Evolutionary conservation across 1,140 invertebrate genomes (phyloP).

Genomic region (Nilaparvata lugens): DNA sequence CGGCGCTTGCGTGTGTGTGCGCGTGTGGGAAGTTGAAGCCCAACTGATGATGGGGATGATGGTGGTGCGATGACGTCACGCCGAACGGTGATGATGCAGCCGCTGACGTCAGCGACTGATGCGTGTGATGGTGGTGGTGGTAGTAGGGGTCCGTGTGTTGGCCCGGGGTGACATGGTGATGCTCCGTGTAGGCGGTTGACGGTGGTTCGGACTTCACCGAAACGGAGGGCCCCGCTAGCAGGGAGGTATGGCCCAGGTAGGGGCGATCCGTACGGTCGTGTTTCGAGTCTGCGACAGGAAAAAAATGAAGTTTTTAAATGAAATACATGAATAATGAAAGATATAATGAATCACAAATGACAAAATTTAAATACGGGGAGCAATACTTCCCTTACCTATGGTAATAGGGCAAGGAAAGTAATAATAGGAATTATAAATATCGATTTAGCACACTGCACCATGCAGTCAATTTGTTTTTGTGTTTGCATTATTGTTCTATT

Average conservation of each 20-base stretch:
- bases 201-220: constrained; percentile 40
- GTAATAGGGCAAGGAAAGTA: too few relatives aligned
- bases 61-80: too few relatives aligned
- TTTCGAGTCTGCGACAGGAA: background rate
- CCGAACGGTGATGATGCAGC: constrained; percentile 7
- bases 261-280: constrained; percentile 30
- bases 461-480: too few relatives aligned
- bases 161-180: constrained; percentile 1
- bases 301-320: background rate
- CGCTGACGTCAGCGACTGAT: background rate
- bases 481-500: too few relatives aligned
- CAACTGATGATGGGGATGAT: constrained; percentile 17
- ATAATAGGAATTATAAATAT: too few relatives aligned
- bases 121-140: constrained; percentile 1
- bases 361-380: background rate
- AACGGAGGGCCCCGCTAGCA: constrained; percentile 30
- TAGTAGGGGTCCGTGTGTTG: background rate
- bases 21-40: constrained; percentile 13
- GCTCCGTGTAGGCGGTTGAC: constrained; percentile 31
- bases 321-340: background rate
- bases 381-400: too few relatives aligned
- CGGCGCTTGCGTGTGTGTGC: background rate
- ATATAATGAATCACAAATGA: background rate
- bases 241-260: constrained; percentile 40
- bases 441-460: too few relatives aligned